phyloP scores from a whole-genome alignment of 1,140 invertebrate genomes.

The Asbolus verrucosus region DNA sequence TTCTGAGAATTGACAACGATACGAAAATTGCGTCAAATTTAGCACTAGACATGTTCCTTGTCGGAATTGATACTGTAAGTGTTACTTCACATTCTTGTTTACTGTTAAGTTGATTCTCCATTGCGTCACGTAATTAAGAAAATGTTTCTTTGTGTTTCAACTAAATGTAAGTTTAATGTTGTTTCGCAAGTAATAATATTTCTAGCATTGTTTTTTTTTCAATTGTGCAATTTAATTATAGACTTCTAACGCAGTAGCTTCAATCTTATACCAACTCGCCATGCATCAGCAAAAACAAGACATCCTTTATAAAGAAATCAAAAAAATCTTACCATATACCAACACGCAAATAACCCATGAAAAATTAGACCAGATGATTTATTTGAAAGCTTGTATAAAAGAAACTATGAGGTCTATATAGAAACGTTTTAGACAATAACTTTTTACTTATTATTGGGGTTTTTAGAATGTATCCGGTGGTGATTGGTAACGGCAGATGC shows the following conservation, averaged over 20 bases:
- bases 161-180: constrained; percentile 2
- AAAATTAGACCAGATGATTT: constrained; percentile 81
- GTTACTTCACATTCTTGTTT: not conserved
- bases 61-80: constrained; percentile 90
- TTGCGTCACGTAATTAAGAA: not conserved
- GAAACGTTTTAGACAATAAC: not conserved
- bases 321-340: constrained; percentile 72
- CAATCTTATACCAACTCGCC: constrained; percentile 86
- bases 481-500: constrained; percentile 89
- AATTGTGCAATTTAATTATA: constrained; percentile 59
- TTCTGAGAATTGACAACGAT: constrained; percentile 79
- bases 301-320: constrained; percentile 83
- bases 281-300: constrained; percentile 83
- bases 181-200: not conserved
- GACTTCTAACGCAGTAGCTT: constrained; percentile 91
- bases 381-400: constrained; percentile 91
- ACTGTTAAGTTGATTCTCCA: constrained; percentile 1
- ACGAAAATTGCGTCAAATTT: constrained; percentile 85
- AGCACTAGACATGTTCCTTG: constrained; percentile 87
- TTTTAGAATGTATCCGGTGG: constrained; percentile 83
- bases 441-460: constrained; percentile 22
- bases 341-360: constrained; percentile 74
- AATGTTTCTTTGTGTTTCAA: not conserved
- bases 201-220: not conserved
- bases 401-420: constrained; percentile 87